Percentiles rank a stretch among this genome's conserved stretches.
phyloP scores from a whole-genome alignment of 2,797 vertebrate species.

The Mormyrus hasselquistii region DNA sequence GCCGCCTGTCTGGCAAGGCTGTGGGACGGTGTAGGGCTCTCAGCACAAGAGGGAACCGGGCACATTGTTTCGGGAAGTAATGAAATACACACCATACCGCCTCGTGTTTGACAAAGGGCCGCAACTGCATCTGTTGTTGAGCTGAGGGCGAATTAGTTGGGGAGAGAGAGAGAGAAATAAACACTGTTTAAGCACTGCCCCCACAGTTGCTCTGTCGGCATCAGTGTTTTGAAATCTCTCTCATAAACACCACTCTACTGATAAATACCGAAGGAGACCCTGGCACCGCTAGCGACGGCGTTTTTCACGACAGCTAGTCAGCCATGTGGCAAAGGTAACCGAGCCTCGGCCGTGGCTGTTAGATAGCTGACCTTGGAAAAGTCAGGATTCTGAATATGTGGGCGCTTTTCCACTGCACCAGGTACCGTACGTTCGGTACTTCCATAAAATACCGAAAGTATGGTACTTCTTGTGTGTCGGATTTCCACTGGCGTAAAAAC shows the following conservation, averaged over 20 bases:
- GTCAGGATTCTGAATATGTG: not conserved
- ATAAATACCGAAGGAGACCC: not conserved
- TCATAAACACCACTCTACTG: not conserved
- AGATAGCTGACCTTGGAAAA: not conserved
- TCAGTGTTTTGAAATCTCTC: not conserved
- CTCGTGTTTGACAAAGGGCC: not conserved
- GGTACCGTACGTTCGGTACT: too few relatives aligned
- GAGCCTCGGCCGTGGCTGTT: not conserved
- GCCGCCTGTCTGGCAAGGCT: not conserved
- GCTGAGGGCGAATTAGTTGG: not conserved
- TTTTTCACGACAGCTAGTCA: not conserved
- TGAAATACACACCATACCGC: not conserved
- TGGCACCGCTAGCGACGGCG: not conserved
- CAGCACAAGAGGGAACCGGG: conserved; percentile 40
- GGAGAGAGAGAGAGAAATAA: not conserved
- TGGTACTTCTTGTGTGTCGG: too few relatives aligned
- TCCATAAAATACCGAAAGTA: too few relatives aligned
- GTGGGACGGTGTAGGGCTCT: not conserved
- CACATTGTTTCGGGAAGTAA: not conserved
- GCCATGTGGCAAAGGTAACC: not conserved
- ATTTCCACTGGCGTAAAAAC: too few relatives aligned
- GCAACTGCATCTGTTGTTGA: not conserved
- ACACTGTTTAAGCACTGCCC: not conserved
- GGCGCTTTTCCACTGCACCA: too few relatives aligned
- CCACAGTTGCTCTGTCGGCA: not conserved